Conservation (phyloP, 2,113 vertebrate genomes). For the Peromyscus californicus region DNA sequence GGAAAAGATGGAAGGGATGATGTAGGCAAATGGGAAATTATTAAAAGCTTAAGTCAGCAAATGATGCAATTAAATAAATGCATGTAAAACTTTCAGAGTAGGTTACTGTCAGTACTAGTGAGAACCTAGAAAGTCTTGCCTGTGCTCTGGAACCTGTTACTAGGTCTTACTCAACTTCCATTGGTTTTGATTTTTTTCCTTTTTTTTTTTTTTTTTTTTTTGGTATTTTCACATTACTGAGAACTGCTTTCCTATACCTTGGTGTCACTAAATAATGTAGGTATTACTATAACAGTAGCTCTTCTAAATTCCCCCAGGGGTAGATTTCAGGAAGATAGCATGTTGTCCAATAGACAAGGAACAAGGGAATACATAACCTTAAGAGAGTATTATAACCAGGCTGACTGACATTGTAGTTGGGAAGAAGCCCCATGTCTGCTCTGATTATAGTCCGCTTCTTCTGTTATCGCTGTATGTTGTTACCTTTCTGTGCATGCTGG, state of each 20-base stretch:
- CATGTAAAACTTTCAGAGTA: not conserved
- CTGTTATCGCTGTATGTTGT: not conserved
- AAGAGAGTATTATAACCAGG: slow-evolving; percentile 42
- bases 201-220: too few relatives aligned
- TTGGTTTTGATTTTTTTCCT: not conserved
- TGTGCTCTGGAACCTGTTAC: not conserved
- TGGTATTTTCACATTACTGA: not conserved
- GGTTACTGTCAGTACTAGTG: not conserved
- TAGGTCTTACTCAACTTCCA: not conserved
- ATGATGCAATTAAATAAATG: not conserved
- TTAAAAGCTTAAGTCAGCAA: slow-evolving; percentile 49
- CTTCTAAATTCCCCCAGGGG: slow-evolving; percentile 26
- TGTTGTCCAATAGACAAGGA: slow-evolving; percentile 31
- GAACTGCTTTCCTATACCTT: not conserved
- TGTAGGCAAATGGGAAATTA: not conserved
- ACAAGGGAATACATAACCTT: not conserved
- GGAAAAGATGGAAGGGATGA: not conserved
- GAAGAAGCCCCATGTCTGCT: not conserved
- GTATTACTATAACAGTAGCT: not conserved
- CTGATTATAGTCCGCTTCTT: not conserved
- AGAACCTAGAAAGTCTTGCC: not conserved
- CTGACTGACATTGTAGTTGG: not conserved
- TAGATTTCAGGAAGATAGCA: not conserved
- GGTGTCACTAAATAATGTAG: slow-evolving; percentile 32
- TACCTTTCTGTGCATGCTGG: not conserved